Evolutionary conservation across 2,797 vertebrate species (phyloP).

Genomic region (Muscicapa comitata): DNA sequence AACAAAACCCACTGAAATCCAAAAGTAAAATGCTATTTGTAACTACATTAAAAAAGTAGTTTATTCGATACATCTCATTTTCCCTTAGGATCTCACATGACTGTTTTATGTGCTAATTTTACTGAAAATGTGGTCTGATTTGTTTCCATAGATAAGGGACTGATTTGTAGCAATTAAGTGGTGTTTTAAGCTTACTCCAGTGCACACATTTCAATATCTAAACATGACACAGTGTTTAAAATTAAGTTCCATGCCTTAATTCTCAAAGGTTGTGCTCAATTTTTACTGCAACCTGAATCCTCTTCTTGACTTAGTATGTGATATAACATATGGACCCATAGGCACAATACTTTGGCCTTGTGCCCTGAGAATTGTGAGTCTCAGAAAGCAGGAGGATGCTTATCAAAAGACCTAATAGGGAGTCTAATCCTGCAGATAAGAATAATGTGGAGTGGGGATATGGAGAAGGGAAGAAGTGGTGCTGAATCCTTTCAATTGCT

Average conservation of each 20-base stretch:
- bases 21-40: rapidly evolving
- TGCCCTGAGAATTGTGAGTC: background rate
- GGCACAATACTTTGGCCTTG: background rate
- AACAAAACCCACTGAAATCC: background rate
- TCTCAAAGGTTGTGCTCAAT: background rate
- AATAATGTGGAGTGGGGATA: background rate
- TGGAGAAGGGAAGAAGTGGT: background rate
- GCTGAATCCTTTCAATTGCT: background rate
- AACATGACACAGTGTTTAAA: background rate
- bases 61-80: background rate
- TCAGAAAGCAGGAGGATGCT: background rate
- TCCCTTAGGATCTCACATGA: background rate
- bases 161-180: background rate
- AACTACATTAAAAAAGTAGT: background rate
- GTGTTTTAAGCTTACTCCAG: background rate
- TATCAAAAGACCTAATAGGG: constrained; percentile 19
- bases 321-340: background rate
- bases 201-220: background rate
- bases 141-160: background rate
- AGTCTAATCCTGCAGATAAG: constrained; percentile 51
- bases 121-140: background rate
- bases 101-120: background rate
- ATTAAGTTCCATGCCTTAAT: background rate
- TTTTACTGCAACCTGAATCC: background rate
- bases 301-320: background rate